phyloP scores from a whole-genome alignment of 2,888 invertebrate genomes.

The Calameuta pallipes region DNA sequence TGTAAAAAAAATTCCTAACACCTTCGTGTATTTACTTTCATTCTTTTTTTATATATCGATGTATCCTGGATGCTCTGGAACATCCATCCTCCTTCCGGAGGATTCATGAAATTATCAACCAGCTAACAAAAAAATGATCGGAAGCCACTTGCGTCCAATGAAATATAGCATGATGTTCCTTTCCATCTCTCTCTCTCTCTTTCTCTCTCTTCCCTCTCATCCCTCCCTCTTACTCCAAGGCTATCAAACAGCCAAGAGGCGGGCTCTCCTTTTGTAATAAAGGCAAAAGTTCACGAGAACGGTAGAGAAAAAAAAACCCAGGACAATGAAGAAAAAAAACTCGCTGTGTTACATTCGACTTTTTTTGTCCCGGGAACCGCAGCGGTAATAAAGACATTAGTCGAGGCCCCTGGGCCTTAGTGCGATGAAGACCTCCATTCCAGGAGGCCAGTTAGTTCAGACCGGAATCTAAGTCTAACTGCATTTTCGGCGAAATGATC shows the following conservation, averaged over 20 bases:
- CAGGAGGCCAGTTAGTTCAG: constrained; percentile 43
- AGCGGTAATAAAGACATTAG: constrained; percentile 51
- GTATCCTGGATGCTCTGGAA: too few relatives aligned
- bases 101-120: constrained; percentile 1
- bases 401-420: constrained; percentile 28
- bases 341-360: too few relatives aligned
- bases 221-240: constrained; percentile 10
- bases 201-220: constrained; percentile 16
- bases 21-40: not conserved
- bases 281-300: too few relatives aligned
- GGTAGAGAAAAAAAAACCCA: not conserved
- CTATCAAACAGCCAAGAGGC: too few relatives aligned
- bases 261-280: too few relatives aligned
- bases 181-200: constrained; percentile 1
- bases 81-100: not conserved
- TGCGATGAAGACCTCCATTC: constrained; percentile 45
- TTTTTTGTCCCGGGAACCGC: constrained; percentile 1
- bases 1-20: not conserved
- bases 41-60: not conserved
- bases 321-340: constrained; percentile 6
- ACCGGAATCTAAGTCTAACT: constrained; percentile 22
- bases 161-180: constrained; percentile 14
- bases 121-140: not conserved
- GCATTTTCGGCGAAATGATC: constrained; percentile 54
- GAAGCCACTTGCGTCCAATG: constrained; percentile 6